Base-by-base conservation (phyloP, 2,888 invertebrate species). In the Plusia festucae region DNA sequence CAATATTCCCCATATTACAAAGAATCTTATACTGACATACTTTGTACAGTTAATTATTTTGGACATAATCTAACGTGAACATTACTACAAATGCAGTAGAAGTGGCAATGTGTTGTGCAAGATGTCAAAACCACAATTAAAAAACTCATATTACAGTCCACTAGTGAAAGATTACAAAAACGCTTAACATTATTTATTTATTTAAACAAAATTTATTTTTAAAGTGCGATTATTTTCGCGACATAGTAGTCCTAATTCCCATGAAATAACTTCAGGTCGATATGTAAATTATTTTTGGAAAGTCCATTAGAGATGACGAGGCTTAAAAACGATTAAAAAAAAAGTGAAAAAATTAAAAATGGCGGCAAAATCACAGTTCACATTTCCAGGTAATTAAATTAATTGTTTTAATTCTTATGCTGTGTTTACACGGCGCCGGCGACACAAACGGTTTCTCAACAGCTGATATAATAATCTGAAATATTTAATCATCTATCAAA, bases 321-420 rank as follows among this genome's bases (percentile, higher is more conserved):
- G 75, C 70, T 66, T 62, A 70, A 53, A 51, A 65, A 11, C 60
- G 51, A 51, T 60, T 40, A 16, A 15, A 60, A 51, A 24, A 3
- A 20, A 54, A 68, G 69, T 65, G 70, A 73, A 68, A 67, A 60
- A 65, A 53, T 40, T 53, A 71, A 71, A 70, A 53, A 56, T 53
- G 40, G 44, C 11, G 40, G 20, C 53, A 46, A 68, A 66, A 70
- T 67, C 67, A n/a, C 54, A 70, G 52, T 70, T 61, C 64, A 74
- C 53, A 68, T 63, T 81, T 79, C 76, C 65, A 79, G 53, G 52
- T 68, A 66, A 69, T 57, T 61, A 67, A 79, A 78, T 74, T 70
- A 69, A n/a, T n/a, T 67, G 71, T 15, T 56, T 68, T 61, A 68
- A 75, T 63, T 65, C 63, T 60, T n/a, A 34, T 15, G 34, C 7